Evolutionary conservation across 1,140 invertebrate genomes (phyloP).

Genomic region (Ectropis grisescens): DNA sequence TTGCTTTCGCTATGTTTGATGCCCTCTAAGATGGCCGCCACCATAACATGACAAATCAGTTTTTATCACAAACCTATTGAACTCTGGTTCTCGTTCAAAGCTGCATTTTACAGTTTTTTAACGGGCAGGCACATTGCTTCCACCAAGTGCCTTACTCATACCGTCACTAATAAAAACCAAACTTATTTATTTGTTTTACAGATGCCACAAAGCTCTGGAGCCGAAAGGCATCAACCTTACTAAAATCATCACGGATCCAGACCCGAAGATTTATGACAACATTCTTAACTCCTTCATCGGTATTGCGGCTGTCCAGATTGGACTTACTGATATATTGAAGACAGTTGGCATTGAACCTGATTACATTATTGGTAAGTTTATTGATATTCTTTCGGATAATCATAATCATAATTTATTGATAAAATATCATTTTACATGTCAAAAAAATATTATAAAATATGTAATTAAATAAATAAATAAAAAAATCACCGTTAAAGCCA

Average conservation of each 20-base stretch:
- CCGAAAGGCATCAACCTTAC: slow-evolving; percentile 84
- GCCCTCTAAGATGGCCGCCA: no score
- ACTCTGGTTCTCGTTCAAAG: no score
- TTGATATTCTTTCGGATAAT: background rate
- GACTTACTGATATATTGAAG: slow-evolving; percentile 82
- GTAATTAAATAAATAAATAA: background rate
- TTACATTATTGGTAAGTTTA: slow-evolving; percentile 80
- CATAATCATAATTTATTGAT: no score
- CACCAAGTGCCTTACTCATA: no score
- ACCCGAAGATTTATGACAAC: slow-evolving; percentile 83
- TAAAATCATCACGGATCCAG: slow-evolving; percentile 81
- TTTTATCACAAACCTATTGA: no score
- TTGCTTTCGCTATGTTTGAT: no score
- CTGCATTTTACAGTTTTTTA: no score
- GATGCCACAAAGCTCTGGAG: slow-evolving; percentile 79
- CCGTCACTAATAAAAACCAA: no score
- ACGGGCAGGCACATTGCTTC: no score
- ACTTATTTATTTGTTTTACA: slow-evolving; percentile 11
- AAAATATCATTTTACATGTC: no score
- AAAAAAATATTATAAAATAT: slow-evolving; percentile 1
- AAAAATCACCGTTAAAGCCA: no score
- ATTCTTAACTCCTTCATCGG: slow-evolving; percentile 91
- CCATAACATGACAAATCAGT: no score
- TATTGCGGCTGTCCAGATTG: slow-evolving; percentile 91
- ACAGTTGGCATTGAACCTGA: slow-evolving; percentile 82